These are phyloP conservation scores for Holacanthus passer DNA, from an alignment of 2,113 vertebrate genomes.

Conservation along the genomic window DNA sequence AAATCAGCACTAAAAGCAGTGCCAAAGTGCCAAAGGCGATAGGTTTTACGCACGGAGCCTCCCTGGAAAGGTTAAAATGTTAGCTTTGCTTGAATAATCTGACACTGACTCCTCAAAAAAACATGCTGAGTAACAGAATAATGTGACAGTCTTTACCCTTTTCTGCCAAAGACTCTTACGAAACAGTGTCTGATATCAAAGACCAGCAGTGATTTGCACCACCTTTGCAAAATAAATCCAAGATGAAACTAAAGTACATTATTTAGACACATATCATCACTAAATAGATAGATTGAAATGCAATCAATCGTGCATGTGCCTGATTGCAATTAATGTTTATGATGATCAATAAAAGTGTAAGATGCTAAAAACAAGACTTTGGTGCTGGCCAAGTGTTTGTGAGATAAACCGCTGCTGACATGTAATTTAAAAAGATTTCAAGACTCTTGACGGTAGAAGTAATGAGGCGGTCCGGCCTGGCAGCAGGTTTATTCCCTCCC, in stretches of 20 bases:
- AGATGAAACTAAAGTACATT: neutral
- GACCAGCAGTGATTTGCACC: too few relatives aligned
- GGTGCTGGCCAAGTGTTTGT: neutral
- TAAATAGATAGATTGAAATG: neutral
- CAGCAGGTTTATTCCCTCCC: slow-evolving; percentile 60
- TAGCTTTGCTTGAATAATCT: slow-evolving; percentile 24
- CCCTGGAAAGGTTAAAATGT: slow-evolving; percentile 36
- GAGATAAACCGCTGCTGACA: neutral
- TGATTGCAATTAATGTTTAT: neutral
- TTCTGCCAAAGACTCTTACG: neutral
- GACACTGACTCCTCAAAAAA: neutral
- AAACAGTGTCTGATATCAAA: neutral
- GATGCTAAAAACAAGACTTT: neutral
- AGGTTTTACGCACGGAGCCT: slow-evolving; percentile 28
- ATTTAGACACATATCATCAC: neutral
- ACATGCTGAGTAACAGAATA: neutral
- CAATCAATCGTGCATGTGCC: neutral
- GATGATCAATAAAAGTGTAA: neutral
- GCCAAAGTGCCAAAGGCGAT: slow-evolving; percentile 48
- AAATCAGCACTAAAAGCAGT: slow-evolving; percentile 66
- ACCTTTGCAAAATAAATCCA: neutral
- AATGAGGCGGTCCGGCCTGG: slow-evolving; percentile 37
- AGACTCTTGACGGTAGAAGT: neutral
- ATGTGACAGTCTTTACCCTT: neutral
- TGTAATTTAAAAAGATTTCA: slow-evolving; percentile 9